Conservation (phyloP, 2,113 vertebrate genomes). For the Apistogramma diplotaenia region DNA sequence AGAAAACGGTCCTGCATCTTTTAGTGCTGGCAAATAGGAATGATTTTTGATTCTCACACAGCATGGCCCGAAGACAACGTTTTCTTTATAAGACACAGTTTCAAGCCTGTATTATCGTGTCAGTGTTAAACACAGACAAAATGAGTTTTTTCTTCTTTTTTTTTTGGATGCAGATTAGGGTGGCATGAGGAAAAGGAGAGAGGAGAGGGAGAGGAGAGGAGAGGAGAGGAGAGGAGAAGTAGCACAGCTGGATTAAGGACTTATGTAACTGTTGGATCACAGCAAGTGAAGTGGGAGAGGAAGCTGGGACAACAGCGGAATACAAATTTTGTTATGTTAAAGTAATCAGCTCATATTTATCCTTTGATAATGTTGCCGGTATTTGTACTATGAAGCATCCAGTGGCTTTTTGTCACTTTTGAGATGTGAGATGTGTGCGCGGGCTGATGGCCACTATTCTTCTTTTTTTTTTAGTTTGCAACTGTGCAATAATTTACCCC, state of each 20-base stretch:
- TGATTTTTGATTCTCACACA: not conserved
- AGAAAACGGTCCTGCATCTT: not conserved
- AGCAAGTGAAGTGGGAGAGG: conserved; percentile 44
- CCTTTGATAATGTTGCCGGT: conserved; percentile 11
- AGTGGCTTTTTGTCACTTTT: not conserved
- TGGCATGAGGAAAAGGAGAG: conserved; percentile 21
- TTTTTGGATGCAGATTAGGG: conserved; percentile 38
- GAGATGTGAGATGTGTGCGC: not conserved
- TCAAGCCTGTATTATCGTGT: not conserved
- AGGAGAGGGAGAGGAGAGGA: conserved; percentile 2
- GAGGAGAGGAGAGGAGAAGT: conserved; percentile 41
- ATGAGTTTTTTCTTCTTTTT: not conserved
- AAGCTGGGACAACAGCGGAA: conserved; percentile 44
- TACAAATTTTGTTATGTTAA: conserved; percentile 34
- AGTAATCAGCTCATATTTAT: conserved; percentile 15
- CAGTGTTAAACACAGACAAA: not conserved
- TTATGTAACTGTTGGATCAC: conserved; percentile 69
- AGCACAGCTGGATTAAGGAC: conserved; percentile 72
- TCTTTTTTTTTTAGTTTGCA: not conserved
- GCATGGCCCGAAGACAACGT: not conserved
- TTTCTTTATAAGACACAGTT: conserved; percentile 3
- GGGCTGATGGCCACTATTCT: not conserved
- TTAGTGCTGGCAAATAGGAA: not conserved
- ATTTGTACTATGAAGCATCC: conserved; percentile 3
- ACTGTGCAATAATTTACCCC: not conserved